Conservation (phyloP, 2,113 vertebrate genomes). For the Myiozetetes cayanensis region DNA sequence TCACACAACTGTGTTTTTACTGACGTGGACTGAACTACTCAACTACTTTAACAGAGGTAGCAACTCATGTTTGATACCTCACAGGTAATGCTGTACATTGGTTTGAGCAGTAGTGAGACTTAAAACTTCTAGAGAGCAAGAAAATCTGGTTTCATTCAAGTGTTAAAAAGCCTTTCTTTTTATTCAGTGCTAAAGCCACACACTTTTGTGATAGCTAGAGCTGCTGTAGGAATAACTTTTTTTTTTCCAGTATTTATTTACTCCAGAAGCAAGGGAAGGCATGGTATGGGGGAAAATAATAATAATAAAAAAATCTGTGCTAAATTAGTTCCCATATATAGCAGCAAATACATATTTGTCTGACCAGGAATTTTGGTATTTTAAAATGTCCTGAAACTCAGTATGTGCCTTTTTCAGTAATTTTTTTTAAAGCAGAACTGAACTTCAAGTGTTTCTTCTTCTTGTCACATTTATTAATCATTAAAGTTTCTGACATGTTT, state of each 20-base stretch:
- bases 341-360: not conserved
- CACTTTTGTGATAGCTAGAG: not conserved
- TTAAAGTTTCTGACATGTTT: conserved; percentile 76
- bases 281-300: not conserved
- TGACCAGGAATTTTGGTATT: not conserved
- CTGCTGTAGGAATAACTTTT: not conserved
- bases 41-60: not conserved
- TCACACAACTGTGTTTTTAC: not conserved
- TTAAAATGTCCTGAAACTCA: not conserved
- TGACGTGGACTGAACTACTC: not conserved
- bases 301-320: not conserved
- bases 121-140: not conserved
- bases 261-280: not conserved
- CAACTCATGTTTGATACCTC: not conserved
- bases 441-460: conserved; percentile 64
- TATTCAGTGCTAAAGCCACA: not conserved
- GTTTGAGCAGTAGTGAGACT: not conserved
- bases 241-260: not conserved
- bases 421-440: not conserved
- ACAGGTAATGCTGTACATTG: not conserved
- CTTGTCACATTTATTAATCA: conserved; percentile 72
- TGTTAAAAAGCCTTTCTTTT: not conserved
- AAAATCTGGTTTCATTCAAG: not conserved
- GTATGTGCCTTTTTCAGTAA: not conserved
- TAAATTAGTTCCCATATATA: not conserved